A percentile compares a stretch with the other conserved stretches of the same genome.
These are phyloP conservation scores for Sceloporus undulatus DNA, from an alignment of 2,113 vertebrate genomes.

Conservation along the genomic window DNA sequence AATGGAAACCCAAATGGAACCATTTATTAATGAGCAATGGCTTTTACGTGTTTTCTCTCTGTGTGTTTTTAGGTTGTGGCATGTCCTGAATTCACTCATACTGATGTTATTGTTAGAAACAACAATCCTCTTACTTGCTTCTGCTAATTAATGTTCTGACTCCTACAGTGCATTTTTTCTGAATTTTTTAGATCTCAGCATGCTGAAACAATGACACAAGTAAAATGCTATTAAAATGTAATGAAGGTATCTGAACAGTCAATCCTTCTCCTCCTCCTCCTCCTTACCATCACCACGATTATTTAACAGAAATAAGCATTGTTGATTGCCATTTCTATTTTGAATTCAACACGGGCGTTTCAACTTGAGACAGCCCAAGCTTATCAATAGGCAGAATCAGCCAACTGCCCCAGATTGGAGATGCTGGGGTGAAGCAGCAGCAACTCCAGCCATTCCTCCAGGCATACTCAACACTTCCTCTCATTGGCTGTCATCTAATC, in stretches of 20 bases:
- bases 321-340: no score
- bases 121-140: constrained; percentile 61
- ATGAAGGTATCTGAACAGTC: constrained; percentile 39
- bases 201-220: constrained; percentile 62
- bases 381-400: no score
- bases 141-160: constrained; percentile 70
- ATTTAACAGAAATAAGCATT: background rate
- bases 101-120: constrained; percentile 67
- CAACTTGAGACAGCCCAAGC: no score
- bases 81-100: constrained; percentile 58
- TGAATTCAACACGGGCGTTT: no score
- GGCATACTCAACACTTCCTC: no score
- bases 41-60: constrained; percentile 54
- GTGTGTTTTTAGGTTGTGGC: background rate
- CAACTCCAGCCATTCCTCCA: no score
- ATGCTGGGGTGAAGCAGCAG: no score
- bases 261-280: background rate
- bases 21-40: constrained; percentile 63
- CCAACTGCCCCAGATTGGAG: no score
- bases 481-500: no score
- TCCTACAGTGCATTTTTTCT: constrained; percentile 67
- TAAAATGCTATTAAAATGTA: constrained; percentile 56
- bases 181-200: constrained; percentile 51
- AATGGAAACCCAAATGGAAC: constrained; percentile 41
- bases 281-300: no score